phyloP scores from a whole-genome alignment of 92 coral and sea anemone species.

The Bergia sp. region DNA sequence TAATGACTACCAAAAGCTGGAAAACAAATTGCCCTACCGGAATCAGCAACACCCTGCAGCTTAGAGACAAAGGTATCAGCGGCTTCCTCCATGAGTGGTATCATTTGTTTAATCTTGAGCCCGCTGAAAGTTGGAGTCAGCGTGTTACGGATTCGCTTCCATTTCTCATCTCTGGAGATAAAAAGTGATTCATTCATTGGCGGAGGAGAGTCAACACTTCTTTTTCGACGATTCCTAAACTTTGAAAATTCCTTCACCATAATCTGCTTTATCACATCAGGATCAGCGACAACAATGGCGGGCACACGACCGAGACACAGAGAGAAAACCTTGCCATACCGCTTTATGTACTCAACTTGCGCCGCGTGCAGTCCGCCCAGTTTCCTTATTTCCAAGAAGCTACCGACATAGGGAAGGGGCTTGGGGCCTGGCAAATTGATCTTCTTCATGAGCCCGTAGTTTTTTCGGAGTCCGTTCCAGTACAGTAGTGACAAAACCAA shows the following conservation, averaged over 20 bases:
- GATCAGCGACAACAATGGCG: conserved; percentile 56
- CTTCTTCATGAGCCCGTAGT: conserved; percentile 32
- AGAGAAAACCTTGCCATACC: conserved; percentile 61
- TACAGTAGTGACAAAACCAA: conserved; percentile 41
- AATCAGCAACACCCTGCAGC: neutral
- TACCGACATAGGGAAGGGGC: conserved; percentile 60
- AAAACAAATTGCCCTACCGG: neutral
- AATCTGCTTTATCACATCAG: conserved; percentile 1
- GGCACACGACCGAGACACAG: conserved; percentile 56
- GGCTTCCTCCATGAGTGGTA: neutral
- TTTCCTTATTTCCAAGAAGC: conserved; percentile 57
- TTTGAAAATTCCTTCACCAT: conserved; percentile 60
- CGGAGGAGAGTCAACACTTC: neutral
- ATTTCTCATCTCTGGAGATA: neutral
- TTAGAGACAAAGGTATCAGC: neutral
- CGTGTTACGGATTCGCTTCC: neutral
- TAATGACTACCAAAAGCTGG: too few species aligned
- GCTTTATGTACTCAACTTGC: conserved; percentile 44
- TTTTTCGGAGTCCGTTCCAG: conserved; percentile 55
- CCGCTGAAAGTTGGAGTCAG: conserved; percentile 3
- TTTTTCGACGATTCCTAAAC: conserved; percentile 50
- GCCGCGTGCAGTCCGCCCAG: conserved; percentile 56
- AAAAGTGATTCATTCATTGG: neutral
- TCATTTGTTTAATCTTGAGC: conserved; percentile 7
- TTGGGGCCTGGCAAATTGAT: conserved; percentile 3